A percentile compares a stretch with the other conserved stretches of the same genome.
Evolutionary conservation across 2,797 vertebrate species (phyloP).

Genomic region (Esox lucius): DNA sequence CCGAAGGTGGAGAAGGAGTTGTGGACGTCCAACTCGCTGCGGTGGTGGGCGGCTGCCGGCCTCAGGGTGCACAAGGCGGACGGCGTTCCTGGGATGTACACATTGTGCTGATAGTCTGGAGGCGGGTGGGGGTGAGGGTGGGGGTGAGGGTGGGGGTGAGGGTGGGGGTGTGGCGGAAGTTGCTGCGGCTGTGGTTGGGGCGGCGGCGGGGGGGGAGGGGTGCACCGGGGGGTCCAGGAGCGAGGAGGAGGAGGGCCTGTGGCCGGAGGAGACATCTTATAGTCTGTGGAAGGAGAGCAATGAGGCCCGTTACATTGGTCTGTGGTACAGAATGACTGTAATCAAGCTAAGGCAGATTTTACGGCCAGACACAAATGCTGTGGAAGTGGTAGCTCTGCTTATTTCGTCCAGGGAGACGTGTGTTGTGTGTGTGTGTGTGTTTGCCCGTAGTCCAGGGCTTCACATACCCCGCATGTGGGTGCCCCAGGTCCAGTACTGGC

Average conservation of each 20-base stretch:
- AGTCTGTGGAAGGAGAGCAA: slow-evolving; percentile 67
- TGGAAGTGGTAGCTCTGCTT: neutral
- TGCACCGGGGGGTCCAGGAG: slow-evolving; percentile 84
- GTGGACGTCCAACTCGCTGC: slow-evolving; percentile 81
- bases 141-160: slow-evolving; percentile 46
- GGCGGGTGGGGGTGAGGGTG: slow-evolving; percentile 70
- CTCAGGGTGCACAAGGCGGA: slow-evolving; percentile 81
- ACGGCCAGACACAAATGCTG: neutral
- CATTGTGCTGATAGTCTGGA: slow-evolving; percentile 91
- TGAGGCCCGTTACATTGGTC: neutral
- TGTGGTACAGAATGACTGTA: neutral
- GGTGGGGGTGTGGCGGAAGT: slow-evolving; percentile 52
- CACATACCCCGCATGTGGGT: slow-evolving; percentile 74
- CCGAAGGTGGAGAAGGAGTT: slow-evolving; percentile 94
- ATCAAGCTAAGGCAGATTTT: neutral
- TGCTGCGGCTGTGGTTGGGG: slow-evolving; percentile 73
- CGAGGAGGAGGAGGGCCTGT: slow-evolving; percentile 70
- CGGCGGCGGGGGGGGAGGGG: slow-evolving; percentile 72
- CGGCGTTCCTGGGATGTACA: slow-evolving; percentile 89
- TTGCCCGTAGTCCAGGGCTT: slow-evolving; percentile 17
- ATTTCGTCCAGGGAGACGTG: neutral
- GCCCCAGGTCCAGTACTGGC: slow-evolving; percentile 84
- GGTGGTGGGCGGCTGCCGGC: slow-evolving; percentile 59
- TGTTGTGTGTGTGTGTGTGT: neutral
- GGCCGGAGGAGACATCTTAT: slow-evolving; percentile 79